Base-by-base conservation (phyloP, 2,888 invertebrate species). In the Sipunculus nudus region DNA sequence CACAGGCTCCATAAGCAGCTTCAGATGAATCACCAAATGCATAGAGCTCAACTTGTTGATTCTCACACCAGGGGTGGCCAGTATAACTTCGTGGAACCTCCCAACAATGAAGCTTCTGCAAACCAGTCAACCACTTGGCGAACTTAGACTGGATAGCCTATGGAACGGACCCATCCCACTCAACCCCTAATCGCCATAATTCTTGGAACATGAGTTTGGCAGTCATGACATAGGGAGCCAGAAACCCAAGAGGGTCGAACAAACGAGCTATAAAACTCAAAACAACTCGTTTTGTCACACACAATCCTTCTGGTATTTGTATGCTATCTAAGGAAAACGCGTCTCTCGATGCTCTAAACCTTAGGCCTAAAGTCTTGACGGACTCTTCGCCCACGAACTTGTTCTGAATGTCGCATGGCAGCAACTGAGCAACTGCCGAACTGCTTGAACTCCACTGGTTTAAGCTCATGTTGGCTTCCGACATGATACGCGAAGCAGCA, bases 201-300 rank as follows among this genome's bases (percentile, higher is more conserved):
- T 61, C 29, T 60, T 76, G 75, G 31, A 78, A 46, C 6, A 75
- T 25, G 2, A 68, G 60, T 43, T 74, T 77, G 0, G 59, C 58
- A 6, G 43, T 21, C 46, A 67, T 55, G n/a, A 38, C 58, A 25
- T 63, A 59, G n/a, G 61, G 64, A 0, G 43, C 49, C 25, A 67
- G 13, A 5, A 69, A 46, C 5, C 71, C 72, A n/a, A 67, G 26
- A n/a, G 68, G 65, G 49, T 76, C 66, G 38, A 59, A 71, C 1
- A 59, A 31, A 16, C 58, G 59, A 19, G 66, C 57, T 26, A 74
- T 52, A 28, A 46, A n/a, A 23, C 62, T 53, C 16, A 71, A 45
- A 25, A 65, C 45, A 8, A 29, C 29, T 4, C 65, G 47, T 40
- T 69, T 69, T 13, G 69, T 58, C 25, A 46, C 26, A 13, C 3